These are phyloP conservation scores for Oscheius onirici DNA, from an alignment of 2,888 invertebrate genomes.

Conservation along the genomic window DNA sequence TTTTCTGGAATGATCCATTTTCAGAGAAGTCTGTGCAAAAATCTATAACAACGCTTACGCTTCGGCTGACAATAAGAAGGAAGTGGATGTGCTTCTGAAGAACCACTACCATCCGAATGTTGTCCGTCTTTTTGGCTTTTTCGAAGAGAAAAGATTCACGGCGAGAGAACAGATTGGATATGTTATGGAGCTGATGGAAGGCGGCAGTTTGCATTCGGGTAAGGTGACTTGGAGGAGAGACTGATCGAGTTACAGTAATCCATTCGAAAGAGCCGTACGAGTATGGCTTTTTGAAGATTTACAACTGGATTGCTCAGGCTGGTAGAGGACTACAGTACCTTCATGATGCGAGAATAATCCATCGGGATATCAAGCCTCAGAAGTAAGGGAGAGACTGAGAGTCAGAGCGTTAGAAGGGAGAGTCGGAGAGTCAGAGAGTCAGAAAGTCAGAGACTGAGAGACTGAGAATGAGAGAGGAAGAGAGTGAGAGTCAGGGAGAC, in stretches of 20 bases:
- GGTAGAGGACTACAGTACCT: neutral
- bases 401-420: no score
- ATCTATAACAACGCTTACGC: no score
- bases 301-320: neutral
- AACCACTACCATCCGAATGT: conserved; percentile 1
- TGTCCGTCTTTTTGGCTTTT: neutral
- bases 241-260: neutral
- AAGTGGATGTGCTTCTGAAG: neutral
- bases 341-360: conserved; percentile 1
- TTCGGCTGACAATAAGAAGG: neutral
- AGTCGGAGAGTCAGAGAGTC: no score
- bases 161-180: neutral
- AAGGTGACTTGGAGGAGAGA: neutral
- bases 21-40: neutral
- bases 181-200: conserved; percentile 7
- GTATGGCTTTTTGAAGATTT: neutral
- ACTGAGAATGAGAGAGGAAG: no score
- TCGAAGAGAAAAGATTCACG: no score
- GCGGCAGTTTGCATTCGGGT: conserved; percentile 6
- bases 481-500: no score
- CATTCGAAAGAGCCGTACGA: neutral
- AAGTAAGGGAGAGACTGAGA: neutral
- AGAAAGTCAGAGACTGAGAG: no score
- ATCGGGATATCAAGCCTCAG: conserved; percentile 15
- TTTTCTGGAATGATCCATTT: neutral